A percentile compares a stretch with the other conserved stretches of the same genome.
These are phyloP conservation scores for Campylomormyrus numenius DNA, from an alignment of 2,113 vertebrate species.

Conservation along the genomic window DNA sequence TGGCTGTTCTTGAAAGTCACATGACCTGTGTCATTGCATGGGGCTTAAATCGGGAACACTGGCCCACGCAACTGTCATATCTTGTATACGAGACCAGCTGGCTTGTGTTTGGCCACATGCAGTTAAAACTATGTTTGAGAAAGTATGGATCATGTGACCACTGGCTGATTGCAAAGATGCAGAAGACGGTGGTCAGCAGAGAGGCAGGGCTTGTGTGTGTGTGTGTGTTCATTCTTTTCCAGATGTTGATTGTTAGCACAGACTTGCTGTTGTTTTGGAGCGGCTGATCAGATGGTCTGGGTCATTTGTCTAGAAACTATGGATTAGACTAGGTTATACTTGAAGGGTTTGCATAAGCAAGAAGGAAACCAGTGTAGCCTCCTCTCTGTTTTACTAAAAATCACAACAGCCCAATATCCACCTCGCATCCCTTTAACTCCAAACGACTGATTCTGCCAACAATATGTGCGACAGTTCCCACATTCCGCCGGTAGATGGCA, in stretches of 20 bases:
- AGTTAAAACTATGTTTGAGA: background rate
- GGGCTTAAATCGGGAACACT: background rate
- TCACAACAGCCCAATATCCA: background rate
- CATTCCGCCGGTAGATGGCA: background rate
- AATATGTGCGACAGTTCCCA: background rate
- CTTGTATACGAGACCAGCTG: background rate
- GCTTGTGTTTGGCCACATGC: background rate
- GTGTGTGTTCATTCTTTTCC: background rate
- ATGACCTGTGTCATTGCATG: background rate
- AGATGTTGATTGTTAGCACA: background rate
- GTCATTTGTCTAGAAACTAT: background rate
- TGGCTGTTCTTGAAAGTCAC: background rate
- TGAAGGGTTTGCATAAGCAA: background rate
- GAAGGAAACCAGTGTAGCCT: constrained; percentile 51
- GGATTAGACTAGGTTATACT: background rate
- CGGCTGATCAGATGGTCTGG: background rate
- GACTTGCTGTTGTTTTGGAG: background rate
- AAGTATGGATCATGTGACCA: background rate
- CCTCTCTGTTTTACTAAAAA: constrained; percentile 60
- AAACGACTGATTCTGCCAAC: background rate
- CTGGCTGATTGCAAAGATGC: background rate
- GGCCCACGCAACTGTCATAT: background rate
- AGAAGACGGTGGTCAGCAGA: background rate
- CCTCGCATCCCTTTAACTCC: background rate
- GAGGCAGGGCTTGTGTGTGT: background rate